A percentile compares a stretch with the other conserved stretches of the same genome.
phyloP scores from a whole-genome alignment of 2,797 vertebrate species.

The Schizothorax lantsangensis region DNA sequence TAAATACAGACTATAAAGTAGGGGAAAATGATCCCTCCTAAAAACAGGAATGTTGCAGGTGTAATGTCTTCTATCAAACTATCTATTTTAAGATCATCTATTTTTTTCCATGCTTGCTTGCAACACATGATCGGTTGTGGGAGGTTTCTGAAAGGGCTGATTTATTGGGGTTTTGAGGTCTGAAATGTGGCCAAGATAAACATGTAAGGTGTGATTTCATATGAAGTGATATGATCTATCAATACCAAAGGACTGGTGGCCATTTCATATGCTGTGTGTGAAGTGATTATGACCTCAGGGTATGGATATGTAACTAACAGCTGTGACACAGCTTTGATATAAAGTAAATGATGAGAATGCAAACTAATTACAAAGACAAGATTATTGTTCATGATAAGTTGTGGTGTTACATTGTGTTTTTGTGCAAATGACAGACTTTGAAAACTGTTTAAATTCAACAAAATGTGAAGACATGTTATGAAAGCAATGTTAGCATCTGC shows the following conservation, averaged over 20 bases:
- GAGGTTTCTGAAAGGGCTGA: slow-evolving; percentile 57
- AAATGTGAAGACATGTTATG: slow-evolving; percentile 36
- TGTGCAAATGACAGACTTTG: slow-evolving; percentile 38
- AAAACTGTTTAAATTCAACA: slow-evolving; percentile 16
- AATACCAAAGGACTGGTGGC: slow-evolving; percentile 56
- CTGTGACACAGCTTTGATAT: slow-evolving; percentile 44
- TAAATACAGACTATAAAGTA: neutral
- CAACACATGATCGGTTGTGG: slow-evolving; percentile 19
- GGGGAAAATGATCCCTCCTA: neutral
- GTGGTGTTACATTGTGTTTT: slow-evolving; percentile 14
- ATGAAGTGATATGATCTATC: slow-evolving; percentile 35
- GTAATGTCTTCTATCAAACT: slow-evolving; percentile 23
- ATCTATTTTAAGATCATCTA: slow-evolving; percentile 29
- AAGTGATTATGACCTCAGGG: slow-evolving; percentile 52
- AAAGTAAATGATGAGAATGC: slow-evolving; percentile 36
- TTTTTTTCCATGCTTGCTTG: slow-evolving; percentile 24
- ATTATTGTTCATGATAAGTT: neutral
- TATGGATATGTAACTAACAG: slow-evolving; percentile 43
- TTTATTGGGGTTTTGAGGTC: slow-evolving; percentile 35
- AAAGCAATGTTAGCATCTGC: slow-evolving; percentile 40
- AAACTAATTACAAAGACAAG: slow-evolving; percentile 17
- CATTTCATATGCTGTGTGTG: slow-evolving; percentile 30
- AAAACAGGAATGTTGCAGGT: slow-evolving; percentile 38
- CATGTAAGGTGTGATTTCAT: slow-evolving; percentile 1
- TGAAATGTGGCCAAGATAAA: slow-evolving; percentile 26